Percentiles rank a stretch among this genome's conserved stretches.
These are phyloP conservation scores for Borostomias antarcticus DNA, from an alignment of 2,797 vertebrate species.

Conservation along the genomic window DNA sequence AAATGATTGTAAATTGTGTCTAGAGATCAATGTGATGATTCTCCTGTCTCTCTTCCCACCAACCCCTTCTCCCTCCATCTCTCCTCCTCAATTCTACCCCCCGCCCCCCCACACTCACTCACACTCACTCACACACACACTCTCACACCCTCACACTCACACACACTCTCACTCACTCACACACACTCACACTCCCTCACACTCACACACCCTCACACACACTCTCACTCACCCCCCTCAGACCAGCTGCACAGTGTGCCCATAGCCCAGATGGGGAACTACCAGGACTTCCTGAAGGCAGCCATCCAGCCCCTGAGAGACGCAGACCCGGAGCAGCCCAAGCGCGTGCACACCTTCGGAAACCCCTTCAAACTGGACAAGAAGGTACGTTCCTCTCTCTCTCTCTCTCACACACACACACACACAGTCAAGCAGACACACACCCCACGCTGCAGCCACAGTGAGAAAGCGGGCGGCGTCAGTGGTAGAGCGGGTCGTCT, in stretches of 20 bases:
- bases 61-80: no score
- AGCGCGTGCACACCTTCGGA: slow-evolving; percentile 95
- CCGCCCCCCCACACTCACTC: no score
- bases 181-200: background rate
- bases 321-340: slow-evolving; percentile 96
- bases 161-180: background rate
- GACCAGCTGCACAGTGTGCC: slow-evolving; percentile 96
- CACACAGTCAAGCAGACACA: no score
- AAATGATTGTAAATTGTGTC: no score
- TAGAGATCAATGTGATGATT: no score
- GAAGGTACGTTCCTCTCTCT: slow-evolving; percentile 79
- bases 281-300: slow-evolving; percentile 97
- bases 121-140: background rate
- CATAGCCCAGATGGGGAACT: slow-evolving; percentile 98
- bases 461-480: no score
- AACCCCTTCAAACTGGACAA: slow-evolving; percentile 99
- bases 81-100: no score
- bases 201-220: background rate
- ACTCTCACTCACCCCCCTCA: slow-evolving; percentile 51
- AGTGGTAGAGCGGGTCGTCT: no score
- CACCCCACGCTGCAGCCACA: no score
- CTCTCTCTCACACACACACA: background rate
- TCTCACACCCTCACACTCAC: no score
- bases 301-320: slow-evolving; percentile 93
- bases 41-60: no score